Evolutionary conservation across 2,113 vertebrate genomes (phyloP), one percentile per base, ranked within the genome.

Genomic region (Ivindomyrus marchei): DNA sequence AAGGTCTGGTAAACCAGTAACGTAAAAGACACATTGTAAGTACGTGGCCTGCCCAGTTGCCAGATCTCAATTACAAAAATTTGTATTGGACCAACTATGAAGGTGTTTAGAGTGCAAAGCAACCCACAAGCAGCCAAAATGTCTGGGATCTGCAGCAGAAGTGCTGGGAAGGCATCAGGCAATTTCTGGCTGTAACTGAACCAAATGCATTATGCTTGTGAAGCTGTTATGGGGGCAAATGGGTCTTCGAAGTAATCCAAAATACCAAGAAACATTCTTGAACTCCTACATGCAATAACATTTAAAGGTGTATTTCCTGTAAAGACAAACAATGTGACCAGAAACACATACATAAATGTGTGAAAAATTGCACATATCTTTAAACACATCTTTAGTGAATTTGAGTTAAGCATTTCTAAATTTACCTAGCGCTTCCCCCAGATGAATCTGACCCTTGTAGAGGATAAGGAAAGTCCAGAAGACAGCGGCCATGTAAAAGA

Each of bases 401-500:
- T 19, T 46, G 21, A 84, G 49, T 15, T 11, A 52, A 52, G 85
- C 45, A 21, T 86, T 52, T 80, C 42, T 31, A 36, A 50, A 88
- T 39, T 15, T 46, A 85, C 98, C 97, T 50, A 99, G 91, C 27
- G 95, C 95, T 94, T 98, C 98, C 1, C 92, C 93, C 88, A 99
- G 93, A 0, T 93, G 93, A 88, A 97, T 95, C 45, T 94, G 95
- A 92, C 97, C 94, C 0, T 94, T 94, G 94, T 96, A 99, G 90
- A 99, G 95, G 5, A 97, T 94, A 5, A 95, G 42, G 83, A 98
- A 99, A 89, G 97, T 98, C 95, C 98, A 95, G 92, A 97, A 99
- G 52, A 98, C 96, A 0, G 98, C 97, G 39, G 90, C 93, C 97
- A 99, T 97, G 93, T 99, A 99, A 96, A 99, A 98, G 90, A 96